Evolutionary conservation across 2,797 vertebrate genomes (phyloP).

Genomic region (Pipistrellus pipistrellus): DNA sequence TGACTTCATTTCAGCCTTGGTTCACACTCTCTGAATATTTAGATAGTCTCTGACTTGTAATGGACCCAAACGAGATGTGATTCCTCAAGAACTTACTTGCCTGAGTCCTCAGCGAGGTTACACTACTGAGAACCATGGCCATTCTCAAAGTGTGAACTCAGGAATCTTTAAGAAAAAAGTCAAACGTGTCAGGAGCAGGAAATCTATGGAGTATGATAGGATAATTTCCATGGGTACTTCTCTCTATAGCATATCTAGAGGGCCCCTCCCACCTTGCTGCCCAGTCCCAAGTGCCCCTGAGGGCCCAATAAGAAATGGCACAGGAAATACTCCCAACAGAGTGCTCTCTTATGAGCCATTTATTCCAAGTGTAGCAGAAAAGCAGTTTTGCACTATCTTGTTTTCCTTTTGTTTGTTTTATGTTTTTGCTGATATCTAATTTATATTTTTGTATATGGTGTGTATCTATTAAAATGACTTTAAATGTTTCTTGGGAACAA

Average conservation of each 20-base stretch:
- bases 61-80: not conserved
- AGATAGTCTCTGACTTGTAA: not conserved
- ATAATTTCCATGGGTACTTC: constrained; percentile 6
- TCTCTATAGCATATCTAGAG: not conserved
- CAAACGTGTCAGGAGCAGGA: not conserved
- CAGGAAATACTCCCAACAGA: not conserved
- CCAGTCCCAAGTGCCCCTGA: not conserved
- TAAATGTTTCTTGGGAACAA: constrained; percentile 12
- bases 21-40: not conserved
- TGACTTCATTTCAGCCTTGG: constrained; percentile 16
- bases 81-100: constrained; percentile 2
- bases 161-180: constrained; percentile 66
- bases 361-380: not conserved
- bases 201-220: not conserved
- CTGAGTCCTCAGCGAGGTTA: not conserved
- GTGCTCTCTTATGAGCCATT: not conserved
- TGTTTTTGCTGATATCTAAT: constrained; percentile 8
- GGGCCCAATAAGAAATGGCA: not conserved
- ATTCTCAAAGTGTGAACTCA: constrained; percentile 44
- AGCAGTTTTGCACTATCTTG: not conserved
- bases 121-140: not conserved
- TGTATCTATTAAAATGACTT: constrained; percentile 45
- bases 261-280: not conserved
- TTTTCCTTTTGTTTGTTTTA: not conserved
- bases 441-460: constrained; percentile 63